A percentile compares a stretch with the other conserved stretches of the same genome.
Conservation (phyloP, 1,140 invertebrate genomes). For the Rhagoletis zephyria region DNA sequence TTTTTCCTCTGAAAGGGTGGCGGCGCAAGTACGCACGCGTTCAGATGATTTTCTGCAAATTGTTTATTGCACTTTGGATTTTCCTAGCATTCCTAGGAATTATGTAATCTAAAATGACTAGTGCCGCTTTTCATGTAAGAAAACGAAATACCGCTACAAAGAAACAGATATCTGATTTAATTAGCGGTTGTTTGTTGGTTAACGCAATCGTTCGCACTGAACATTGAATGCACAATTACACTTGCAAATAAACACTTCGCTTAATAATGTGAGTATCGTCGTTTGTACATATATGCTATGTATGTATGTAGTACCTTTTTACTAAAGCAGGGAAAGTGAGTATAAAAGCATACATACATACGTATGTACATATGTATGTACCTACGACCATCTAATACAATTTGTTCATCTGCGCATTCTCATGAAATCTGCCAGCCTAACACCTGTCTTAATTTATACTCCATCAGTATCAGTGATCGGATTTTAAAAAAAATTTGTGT, state of each 20-base stretch:
- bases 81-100: not conserved
- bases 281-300: not conserved
- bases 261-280: not conserved
- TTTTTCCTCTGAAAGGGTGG: not conserved
- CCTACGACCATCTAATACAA: not conserved
- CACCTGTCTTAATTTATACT: no score
- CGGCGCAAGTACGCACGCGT: not conserved
- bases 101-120: conserved; percentile 27
- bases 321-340: not conserved
- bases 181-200: conserved; percentile 41
- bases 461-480: no score
- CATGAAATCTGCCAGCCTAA: not conserved
- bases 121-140: not conserved
- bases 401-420: not conserved
- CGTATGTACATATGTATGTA: not conserved
- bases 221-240: not conserved
- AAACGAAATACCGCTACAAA: conserved; percentile 19
- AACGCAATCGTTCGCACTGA: conserved; percentile 5
- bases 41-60: conserved; percentile 28
- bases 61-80: conserved; percentile 26
- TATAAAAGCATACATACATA: not conserved
- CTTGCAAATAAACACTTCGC: not conserved
- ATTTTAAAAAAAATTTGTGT: no score
- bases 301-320: not conserved
- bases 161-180: conserved; percentile 30